Percentiles rank a stretch among this genome's conserved stretches.
These are phyloP conservation scores for Leptatherina wallacei DNA, from an alignment of 2,797 vertebrate species.

Conservation along the genomic window DNA sequence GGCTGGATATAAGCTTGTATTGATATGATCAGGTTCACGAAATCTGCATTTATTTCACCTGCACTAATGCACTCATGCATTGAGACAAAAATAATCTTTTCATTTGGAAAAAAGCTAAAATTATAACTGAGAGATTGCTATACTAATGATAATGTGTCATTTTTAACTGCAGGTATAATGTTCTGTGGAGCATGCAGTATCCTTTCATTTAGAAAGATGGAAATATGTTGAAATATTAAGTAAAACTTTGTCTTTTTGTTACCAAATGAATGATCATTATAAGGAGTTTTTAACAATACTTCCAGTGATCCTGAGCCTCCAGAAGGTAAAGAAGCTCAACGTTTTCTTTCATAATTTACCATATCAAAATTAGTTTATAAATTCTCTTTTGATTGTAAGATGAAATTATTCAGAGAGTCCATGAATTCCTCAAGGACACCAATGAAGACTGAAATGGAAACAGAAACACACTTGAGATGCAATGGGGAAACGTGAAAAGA, in stretches of 20 bases:
- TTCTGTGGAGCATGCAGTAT: not conserved
- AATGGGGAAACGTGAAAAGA: conserved; percentile 58
- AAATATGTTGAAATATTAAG: not conserved
- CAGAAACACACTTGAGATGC: conserved; percentile 74
- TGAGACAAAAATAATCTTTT: not conserved
- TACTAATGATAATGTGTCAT: not conserved
- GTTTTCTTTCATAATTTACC: conserved; percentile 46
- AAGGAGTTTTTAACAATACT: too few relatives aligned
- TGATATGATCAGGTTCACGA: conserved; percentile 28
- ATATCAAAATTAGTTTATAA: conserved; percentile 44
- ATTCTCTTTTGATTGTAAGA: conserved; percentile 19
- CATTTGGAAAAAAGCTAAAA: not conserved
- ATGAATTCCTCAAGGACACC: conserved; percentile 41
- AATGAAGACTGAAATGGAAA: conserved; percentile 14
- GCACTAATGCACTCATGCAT: conserved; percentile 2
- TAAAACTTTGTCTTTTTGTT: not conserved
- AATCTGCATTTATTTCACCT: conserved; percentile 22
- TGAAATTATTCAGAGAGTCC: conserved; percentile 14
- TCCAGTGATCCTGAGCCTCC: not conserved
- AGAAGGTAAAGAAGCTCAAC: not conserved
- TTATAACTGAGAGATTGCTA: not conserved
- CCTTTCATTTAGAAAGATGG: not conserved
- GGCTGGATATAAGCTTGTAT: conserved; percentile 26
- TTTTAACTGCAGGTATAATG: not conserved
- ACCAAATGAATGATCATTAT: not conserved